Percentiles rank a stretch among this genome's conserved stretches.
Conservation (phyloP, 2,888 invertebrate genomes). For the Chalcis sispes region DNA sequence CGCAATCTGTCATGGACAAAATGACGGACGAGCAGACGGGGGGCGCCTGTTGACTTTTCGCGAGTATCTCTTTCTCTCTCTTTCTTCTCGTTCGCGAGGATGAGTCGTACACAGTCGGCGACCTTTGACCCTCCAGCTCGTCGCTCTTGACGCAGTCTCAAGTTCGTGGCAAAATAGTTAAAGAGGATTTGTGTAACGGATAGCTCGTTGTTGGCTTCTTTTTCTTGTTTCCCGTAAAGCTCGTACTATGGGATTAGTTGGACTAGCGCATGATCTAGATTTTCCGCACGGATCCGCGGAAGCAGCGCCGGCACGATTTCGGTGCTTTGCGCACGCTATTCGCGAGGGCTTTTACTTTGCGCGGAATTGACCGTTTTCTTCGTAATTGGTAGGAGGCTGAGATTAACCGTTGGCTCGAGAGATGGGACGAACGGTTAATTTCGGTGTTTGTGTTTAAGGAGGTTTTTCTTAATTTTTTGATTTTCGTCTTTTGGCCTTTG, state of each 20-base stretch:
- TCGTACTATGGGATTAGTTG: not conserved
- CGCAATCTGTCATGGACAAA: slow-evolving; percentile 47
- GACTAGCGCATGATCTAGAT: slow-evolving; percentile 73
- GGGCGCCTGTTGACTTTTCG: slow-evolving; percentile 39
- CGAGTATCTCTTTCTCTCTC: slow-evolving; percentile 1
- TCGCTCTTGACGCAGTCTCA: not conserved
- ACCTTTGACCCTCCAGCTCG: slow-evolving; percentile 38
- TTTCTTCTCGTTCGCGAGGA: slow-evolving; percentile 5
- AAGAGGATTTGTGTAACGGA: slow-evolving; percentile 15
- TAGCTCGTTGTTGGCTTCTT: no score
- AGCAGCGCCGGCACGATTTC: slow-evolving; percentile 18
- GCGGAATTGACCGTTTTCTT: slow-evolving; percentile 40
- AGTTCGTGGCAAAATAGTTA: no score
- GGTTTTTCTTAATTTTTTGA: not conserved
- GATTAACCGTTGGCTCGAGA: no score
- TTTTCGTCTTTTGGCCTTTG: not conserved
- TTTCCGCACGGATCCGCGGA: slow-evolving; percentile 55
- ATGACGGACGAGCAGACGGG: slow-evolving; percentile 45
- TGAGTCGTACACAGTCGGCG: slow-evolving; percentile 30
- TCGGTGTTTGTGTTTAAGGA: not conserved
- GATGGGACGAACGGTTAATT: slow-evolving; percentile 27
- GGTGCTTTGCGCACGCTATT: slow-evolving; percentile 7
- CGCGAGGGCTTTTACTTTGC: slow-evolving; percentile 20
- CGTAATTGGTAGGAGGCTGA: slow-evolving; percentile 10
- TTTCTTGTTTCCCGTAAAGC: not conserved